phyloP scores from a whole-genome alignment of 2,888 invertebrate species.

The Xestia ashworthii region DNA sequence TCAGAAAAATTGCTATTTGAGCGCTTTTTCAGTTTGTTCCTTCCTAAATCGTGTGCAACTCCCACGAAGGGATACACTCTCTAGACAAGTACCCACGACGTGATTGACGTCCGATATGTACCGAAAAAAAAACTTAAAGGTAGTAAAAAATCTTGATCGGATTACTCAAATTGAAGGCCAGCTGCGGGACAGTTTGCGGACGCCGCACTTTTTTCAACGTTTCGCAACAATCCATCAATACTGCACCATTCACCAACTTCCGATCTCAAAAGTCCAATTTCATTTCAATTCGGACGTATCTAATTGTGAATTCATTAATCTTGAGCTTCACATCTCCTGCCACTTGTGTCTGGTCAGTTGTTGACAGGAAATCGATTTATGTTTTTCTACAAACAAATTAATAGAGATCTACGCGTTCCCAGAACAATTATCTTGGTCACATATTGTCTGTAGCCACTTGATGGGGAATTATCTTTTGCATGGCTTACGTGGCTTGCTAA shows the following conservation, averaged over 20 bases:
- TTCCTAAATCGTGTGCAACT: constrained; percentile 5
- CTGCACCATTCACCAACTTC: constrained; percentile 87
- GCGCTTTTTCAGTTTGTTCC: background rate
- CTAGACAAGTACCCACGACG: constrained; percentile 46
- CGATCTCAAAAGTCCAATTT: constrained; percentile 87
- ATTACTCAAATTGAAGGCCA: constrained; percentile 84
- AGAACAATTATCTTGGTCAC: constrained; percentile 50
- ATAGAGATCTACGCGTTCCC: constrained; percentile 60
- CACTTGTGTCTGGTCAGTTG: constrained; percentile 90
- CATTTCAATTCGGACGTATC: constrained; percentile 87
- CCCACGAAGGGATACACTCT: background rate
- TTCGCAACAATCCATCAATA: constrained; percentile 85
- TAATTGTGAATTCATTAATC: constrained; percentile 90
- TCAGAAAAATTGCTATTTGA: background rate
- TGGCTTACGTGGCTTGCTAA: constrained; percentile 35
- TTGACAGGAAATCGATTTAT: constrained; percentile 89
- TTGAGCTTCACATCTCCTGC: constrained; percentile 77
- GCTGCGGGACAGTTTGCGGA: constrained; percentile 86
- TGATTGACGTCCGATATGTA: constrained; percentile 59
- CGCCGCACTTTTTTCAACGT: constrained; percentile 80
- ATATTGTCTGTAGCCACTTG: constrained; percentile 27
- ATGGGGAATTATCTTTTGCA: constrained; percentile 11
- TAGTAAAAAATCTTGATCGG: constrained; percentile 86
- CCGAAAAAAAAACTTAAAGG: constrained; percentile 59
- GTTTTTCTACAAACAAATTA: constrained; percentile 71